Evolutionary conservation across 64 coral and sea anemone species (phyloP).

Genomic region (Stichodactyla helianthus): DNA sequence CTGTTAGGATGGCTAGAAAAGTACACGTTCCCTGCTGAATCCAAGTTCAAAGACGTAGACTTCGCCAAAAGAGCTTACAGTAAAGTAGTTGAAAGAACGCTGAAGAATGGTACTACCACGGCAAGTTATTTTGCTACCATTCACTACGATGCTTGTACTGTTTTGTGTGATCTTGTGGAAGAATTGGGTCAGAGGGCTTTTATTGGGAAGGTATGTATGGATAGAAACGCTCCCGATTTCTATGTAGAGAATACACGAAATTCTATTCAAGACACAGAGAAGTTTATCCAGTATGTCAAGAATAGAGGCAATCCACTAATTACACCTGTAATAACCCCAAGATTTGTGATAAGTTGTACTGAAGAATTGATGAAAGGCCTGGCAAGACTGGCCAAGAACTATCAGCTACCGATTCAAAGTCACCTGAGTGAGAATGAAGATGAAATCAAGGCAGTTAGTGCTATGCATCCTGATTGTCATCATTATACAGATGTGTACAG

Average conservation of each 20-base stretch:
- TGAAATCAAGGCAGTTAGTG: constrained; percentile 29
- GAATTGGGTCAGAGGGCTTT: constrained; percentile 80
- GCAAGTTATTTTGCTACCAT: constrained; percentile 91
- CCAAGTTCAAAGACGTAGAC: constrained; percentile 50
- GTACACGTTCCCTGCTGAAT: constrained; percentile 83
- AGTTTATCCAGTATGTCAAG: constrained; percentile 29
- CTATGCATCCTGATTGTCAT: constrained; percentile 1
- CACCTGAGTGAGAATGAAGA: constrained; percentile 50
- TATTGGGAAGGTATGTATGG: constrained; percentile 90
- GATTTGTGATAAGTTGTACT: constrained; percentile 46
- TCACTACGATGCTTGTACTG: constrained; percentile 56
- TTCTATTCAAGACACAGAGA: constrained; percentile 64
- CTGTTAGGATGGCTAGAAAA: constrained; percentile 73
- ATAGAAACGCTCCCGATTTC: constrained; percentile 75
- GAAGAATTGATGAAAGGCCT: constrained; percentile 33
- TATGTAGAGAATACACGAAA: constrained; percentile 69
- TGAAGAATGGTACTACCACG: constrained; percentile 85
- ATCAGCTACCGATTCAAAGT: constrained; percentile 52
- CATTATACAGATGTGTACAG: constrained; percentile 63
- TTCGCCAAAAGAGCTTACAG: constrained; percentile 70
- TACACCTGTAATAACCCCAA: constrained; percentile 60
- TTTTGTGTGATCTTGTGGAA: constrained; percentile 25
- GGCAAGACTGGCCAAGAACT: constrained; percentile 39
- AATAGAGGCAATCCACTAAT: constrained; percentile 23
- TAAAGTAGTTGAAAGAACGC: constrained; percentile 57